These are phyloP conservation scores for Chascanopsetta lugubris DNA, from an alignment of 2,113 vertebrate genomes.

Conservation along the genomic window DNA sequence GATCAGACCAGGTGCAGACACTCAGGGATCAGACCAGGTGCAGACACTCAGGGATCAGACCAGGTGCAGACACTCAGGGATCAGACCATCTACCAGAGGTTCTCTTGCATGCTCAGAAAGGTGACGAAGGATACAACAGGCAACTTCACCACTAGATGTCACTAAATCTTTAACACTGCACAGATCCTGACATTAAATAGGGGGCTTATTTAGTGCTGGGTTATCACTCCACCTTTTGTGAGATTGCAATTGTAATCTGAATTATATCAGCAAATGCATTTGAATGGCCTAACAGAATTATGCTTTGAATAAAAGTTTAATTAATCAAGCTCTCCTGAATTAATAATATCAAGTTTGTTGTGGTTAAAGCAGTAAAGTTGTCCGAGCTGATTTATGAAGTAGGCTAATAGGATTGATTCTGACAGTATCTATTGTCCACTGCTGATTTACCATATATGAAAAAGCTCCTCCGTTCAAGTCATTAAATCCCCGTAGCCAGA, in stretches of 20 bases:
- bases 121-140: too few relatives aligned
- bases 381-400: neutral
- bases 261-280: neutral
- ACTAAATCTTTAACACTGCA: too few relatives aligned
- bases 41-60: too few relatives aligned
- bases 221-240: too few relatives aligned
- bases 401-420: conserved; percentile 2
- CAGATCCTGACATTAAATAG: too few relatives aligned
- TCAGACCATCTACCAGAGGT: too few relatives aligned
- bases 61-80: too few relatives aligned
- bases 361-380: neutral
- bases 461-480: conserved; percentile 9
- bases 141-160: too few relatives aligned
- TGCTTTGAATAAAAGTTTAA: neutral
- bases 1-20: too few relatives aligned
- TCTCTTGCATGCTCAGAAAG: too few relatives aligned
- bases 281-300: neutral
- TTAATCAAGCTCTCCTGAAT: neutral
- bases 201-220: too few relatives aligned
- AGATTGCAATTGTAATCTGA: neutral
- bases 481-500: conserved; percentile 12
- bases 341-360: neutral
- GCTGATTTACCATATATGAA: neutral
- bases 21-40: too few relatives aligned
- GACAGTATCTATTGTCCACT: neutral